Base-by-base conservation (phyloP, 2,113 vertebrate species). In the Merops nubicus region DNA sequence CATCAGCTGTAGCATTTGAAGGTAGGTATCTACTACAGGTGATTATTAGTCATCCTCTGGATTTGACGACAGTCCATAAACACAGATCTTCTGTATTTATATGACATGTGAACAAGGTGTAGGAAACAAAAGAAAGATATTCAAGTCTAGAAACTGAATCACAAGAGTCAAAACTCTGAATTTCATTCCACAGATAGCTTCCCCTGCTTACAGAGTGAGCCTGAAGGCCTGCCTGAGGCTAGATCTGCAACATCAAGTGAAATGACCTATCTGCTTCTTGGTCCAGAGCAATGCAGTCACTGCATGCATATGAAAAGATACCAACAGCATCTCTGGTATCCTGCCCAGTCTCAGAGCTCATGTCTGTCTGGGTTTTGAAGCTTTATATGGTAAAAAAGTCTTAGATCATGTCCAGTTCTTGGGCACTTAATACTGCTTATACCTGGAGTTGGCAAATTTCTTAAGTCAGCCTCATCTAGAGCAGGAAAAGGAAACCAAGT, bases 181-280 rank as follows among this genome's bases (percentile, higher is more conserved):
- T 78, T 82, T 48, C n/a, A n/a, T 92, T 76, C 56, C 42, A 85
- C 20, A 54, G 34, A 5, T 54, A 70, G 47, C 7, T 48, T 81
- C 6, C 5, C 9, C 28, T 48, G 25, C n/a, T 90, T 33, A 63
- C 2, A 59, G 11, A 40, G 17, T 29, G 26, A 93, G 34, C 47
- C 62, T 85, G 51, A 38, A 88, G 88, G 82, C 85, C 38, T 79
- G 48, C 69, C 74, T 93, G 47, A 79, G 70, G 78, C 85, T 85
- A 88, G 34, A 38, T 54, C 17, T 79, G 38, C 29, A 83, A 72
- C 34, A 54, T 20, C 36, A 68, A 54, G 10, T 20, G 33, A 79
- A 85, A 53, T 67, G 33, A 20, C 29, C 48, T 76, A 25, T 23
- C 34, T 51, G 10, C 15, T 72, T 76, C 70, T 45, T 75, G 29